phyloP scores from a whole-genome alignment of 2,113 vertebrate genomes.

The Psittacula cyanocephala region DNA sequence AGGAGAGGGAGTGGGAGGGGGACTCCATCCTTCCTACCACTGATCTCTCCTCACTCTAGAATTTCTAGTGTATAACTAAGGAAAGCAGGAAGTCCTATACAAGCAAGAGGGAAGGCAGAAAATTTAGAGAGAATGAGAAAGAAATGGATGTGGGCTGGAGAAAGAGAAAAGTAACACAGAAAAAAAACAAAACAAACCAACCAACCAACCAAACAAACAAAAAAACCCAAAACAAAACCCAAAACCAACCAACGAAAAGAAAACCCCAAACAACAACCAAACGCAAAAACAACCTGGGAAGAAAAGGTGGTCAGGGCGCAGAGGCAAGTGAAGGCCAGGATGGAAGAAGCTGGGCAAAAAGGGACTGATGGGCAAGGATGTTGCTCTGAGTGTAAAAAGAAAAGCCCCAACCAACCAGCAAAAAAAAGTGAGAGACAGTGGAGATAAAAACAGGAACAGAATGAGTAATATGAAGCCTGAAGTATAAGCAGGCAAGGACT shows the following conservation, averaged over 20 bases:
- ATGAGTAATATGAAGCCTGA: not conserved
- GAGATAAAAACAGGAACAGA: not conserved
- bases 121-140: not conserved
- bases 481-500: not conserved
- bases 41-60: not conserved
- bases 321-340: not conserved
- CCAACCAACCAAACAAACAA: not conserved
- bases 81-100: not conserved
- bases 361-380: not conserved
- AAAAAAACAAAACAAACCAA: too few relatives aligned
- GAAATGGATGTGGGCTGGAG: not conserved
- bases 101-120: not conserved
- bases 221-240: too few relatives aligned
- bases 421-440: not conserved
- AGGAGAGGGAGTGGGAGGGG: not conserved
- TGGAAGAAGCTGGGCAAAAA: not conserved
- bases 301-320: not conserved
- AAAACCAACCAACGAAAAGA: not conserved
- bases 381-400: not conserved
- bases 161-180: not conserved
- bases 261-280: accelerated
- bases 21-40: not conserved
- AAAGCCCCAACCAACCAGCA: not conserved
- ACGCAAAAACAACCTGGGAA: not conserved
- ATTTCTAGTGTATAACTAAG: not conserved